Base-by-base conservation (phyloP, 2,888 invertebrate species). In the Trachelus stipa region DNA sequence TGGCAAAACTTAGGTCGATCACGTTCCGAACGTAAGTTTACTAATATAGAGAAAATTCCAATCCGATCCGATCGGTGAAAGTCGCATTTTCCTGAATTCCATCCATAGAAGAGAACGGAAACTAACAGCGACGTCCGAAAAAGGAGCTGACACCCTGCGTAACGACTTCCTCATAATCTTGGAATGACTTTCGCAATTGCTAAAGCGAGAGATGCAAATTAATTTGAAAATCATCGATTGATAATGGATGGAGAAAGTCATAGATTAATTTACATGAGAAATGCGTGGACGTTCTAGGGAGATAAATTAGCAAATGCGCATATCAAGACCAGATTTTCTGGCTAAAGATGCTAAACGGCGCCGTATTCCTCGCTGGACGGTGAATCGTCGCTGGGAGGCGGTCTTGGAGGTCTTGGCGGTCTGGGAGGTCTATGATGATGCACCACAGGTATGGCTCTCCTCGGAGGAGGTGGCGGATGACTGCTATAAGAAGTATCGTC, bases 391-490 rank as follows among this genome's bases (percentile, higher is more conserved):
- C 90, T 91, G 69, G 89, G 88, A 74, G 90, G 88, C 40, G 90
- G 88, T 77, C 90, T 87, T 1, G 88, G 85, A 23, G 90, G 90
- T 76, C 90, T 87, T 34, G 88, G 90, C 77, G 90, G 89, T 82
- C 88, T 85, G 34, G 89, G 87, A 15, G 89, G 88, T 78, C 79
- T 76, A 77, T 84, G 85, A 74, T 85, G 84, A 73, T 85, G 87
- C 30, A 86, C 83, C 77, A 87, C 85, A 34, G 89, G 89, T 23
- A 88, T 86, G 23, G 88, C 88, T 83, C 91, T 86, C 79, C 91
- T 81, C 89, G 93, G 83, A 88, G 94, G 82, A 90, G 93, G 83
- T 90, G 94, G 84, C 90, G 93, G 87, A 92, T 93, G 86, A 91
- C 84, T 85, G n/a, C 89, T 87, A 79, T 91, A 91, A 3, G 90